These are phyloP conservation scores for Patella vulgata DNA, from an alignment of 1,140 invertebrate species.

Conservation along the genomic window DNA sequence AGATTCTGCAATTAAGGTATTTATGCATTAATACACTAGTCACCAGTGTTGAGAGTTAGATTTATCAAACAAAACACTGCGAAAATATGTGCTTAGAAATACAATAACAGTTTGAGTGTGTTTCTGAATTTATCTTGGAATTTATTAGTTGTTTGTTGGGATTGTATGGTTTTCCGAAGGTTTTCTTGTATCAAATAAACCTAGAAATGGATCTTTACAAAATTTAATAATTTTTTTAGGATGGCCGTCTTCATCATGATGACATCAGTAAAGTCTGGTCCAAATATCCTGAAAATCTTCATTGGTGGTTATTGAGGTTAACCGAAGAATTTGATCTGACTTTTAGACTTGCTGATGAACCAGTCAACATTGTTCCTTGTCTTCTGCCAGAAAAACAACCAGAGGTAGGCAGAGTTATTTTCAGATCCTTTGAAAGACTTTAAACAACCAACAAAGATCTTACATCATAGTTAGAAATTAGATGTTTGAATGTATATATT, in stretches of 20 bases:
- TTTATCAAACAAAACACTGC: too few species aligned
- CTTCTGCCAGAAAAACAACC: conserved; percentile 58
- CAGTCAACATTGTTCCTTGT: conserved; percentile 62
- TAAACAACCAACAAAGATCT: too few species aligned
- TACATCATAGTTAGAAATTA: too few species aligned
- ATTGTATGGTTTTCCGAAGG: background rate
- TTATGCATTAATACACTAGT: background rate
- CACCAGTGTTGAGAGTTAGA: conserved; percentile 12
- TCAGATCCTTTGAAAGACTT: too few species aligned
- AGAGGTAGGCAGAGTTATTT: too few species aligned
- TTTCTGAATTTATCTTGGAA: background rate
- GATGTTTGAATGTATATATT: too few species aligned
- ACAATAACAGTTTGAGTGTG: background rate
- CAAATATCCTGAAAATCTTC: conserved; percentile 48
- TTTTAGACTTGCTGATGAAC: conserved; percentile 51
- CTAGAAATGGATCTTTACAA: background rate
- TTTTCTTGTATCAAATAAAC: background rate
- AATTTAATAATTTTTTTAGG: conserved; percentile 43
- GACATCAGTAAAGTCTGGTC: conserved; percentile 59
- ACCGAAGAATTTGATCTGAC: conserved; percentile 67
- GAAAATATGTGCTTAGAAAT: too few species aligned
- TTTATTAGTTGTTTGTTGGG: background rate
- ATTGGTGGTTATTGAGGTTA: conserved; percentile 60
- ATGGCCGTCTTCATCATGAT: conserved; percentile 56
- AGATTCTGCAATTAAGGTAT: conserved; percentile 52